Percentiles rank a stretch among this genome's conserved stretches.
phyloP scores from a whole-genome alignment of 1,140 invertebrate species.

The Protaetia brevitarsis region DNA sequence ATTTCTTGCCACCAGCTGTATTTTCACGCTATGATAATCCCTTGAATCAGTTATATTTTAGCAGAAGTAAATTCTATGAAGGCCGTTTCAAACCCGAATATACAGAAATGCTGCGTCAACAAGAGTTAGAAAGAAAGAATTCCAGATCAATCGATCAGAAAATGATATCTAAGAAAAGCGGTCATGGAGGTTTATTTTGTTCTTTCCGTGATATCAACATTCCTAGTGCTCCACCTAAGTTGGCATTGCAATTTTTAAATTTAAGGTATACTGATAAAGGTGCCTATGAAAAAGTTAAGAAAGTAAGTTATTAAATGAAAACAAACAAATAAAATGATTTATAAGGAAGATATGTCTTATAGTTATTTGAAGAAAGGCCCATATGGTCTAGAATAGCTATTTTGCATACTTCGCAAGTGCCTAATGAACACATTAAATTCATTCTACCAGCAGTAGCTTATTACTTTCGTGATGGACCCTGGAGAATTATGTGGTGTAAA shows the following conservation, averaged over 20 bases:
- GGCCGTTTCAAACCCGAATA: constrained; percentile 12
- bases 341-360: not conserved
- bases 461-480: constrained; percentile 84
- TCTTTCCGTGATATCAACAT: constrained; percentile 1
- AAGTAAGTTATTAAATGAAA: constrained; percentile 1
- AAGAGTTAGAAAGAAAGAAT: constrained; percentile 5
- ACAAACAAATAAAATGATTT: not conserved
- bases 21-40: constrained; percentile 76
- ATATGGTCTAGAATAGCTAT: constrained; percentile 82
- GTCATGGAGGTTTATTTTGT: constrained; percentile 5
- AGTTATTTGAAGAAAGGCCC: constrained; percentile 74
- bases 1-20: constrained; percentile 71
- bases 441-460: constrained; percentile 79
- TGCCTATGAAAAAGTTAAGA: not conserved
- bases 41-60: constrained; percentile 51
- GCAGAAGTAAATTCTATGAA: constrained; percentile 24
- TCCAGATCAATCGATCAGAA: not conserved
- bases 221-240: not conserved
- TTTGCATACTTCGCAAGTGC: constrained; percentile 61
- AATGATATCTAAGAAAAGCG: constrained; percentile 7
- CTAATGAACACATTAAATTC: constrained; percentile 66
- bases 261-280: constrained; percentile 1
- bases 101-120: constrained; percentile 7
- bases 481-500: constrained; percentile 80
- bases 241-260: constrained; percentile 8